Evolutionary conservation across 2,113 vertebrate genomes (phyloP).

Genomic region (Corapipo altera): DNA sequence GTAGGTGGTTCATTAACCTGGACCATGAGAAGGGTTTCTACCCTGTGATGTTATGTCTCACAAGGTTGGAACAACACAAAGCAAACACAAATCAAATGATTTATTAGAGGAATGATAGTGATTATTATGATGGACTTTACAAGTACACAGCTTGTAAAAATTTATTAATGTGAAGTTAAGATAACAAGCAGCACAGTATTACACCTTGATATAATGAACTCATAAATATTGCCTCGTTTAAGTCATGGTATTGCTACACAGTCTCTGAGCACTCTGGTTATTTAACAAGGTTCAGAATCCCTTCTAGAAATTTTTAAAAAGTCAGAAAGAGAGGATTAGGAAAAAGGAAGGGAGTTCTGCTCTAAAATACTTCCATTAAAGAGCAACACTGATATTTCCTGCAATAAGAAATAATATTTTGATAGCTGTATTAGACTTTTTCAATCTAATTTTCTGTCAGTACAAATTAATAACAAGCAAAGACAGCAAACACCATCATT

Average conservation of each 20-base stretch:
- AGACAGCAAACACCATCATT: not conserved
- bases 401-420: not conserved
- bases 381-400: not conserved
- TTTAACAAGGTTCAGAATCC: not conserved
- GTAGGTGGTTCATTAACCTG: not conserved
- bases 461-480: not conserved
- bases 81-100: not conserved
- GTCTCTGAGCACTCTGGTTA: not conserved
- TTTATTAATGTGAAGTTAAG: constrained; percentile 18
- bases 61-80: not conserved
- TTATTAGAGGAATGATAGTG: not conserved
- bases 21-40: not conserved
- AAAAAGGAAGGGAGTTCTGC: not conserved
- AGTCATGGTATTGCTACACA: not conserved
- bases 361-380: not conserved
- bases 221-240: not conserved
- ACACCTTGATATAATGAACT: not conserved
- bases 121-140: not conserved
- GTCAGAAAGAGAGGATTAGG: not conserved
- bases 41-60: not conserved
- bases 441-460: not conserved
- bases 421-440: not conserved
- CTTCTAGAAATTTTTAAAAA: not conserved
- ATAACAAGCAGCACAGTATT: not conserved
- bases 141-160: not conserved